Evolutionary conservation across 1,140 invertebrate species (phyloP), one percentile per base, ranked within the genome.

Genomic region (Bombus balteatus): DNA sequence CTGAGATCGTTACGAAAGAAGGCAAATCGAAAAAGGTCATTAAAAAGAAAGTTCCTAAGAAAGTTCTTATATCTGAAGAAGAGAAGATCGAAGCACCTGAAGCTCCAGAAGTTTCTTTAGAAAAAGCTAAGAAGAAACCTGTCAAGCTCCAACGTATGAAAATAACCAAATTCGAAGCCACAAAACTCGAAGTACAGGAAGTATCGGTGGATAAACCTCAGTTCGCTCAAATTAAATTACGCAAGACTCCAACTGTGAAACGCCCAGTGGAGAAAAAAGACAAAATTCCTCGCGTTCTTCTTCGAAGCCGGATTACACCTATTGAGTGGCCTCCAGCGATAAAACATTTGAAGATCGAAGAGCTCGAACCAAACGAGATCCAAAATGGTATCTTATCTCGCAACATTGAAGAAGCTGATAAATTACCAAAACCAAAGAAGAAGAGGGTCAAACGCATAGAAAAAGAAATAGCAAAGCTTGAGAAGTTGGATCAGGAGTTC

Each of bases 351-450:
- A 81, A 92, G 18, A 93, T 96, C 22, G 95, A 94, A 34, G 91
- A 92, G 76, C 81, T 97, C 6, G 95, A 96, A 88, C 96, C 96
- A 89, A 95, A 96, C 87, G 93, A 94, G 87, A 94, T 95, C 10
- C 95, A 97, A 93, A 96, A 96, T 92, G 97, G 97, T 37, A 95
- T 96, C 79, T 85, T 97, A 34, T 97, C 97, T 0, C 95, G 97
- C 93, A 97, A 97, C 94, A 94, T 96, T 0, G 96, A 96, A 92
- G 97, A 97, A 94, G 97, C 97, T 0, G 90, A 96, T 41, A 96
- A 96, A 93, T 87, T 97, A 22, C 87, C 95, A 8, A 97, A 96
- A 93, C 96, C 95, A 75, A 97, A 97, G 93, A 88, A 88, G 18
- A 95, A 94, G 68, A 94, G 92, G 57, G 82, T 90, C 0, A 96